Conservation (phyloP, 1,140 invertebrate species). For the Lethrus apterus region DNA sequence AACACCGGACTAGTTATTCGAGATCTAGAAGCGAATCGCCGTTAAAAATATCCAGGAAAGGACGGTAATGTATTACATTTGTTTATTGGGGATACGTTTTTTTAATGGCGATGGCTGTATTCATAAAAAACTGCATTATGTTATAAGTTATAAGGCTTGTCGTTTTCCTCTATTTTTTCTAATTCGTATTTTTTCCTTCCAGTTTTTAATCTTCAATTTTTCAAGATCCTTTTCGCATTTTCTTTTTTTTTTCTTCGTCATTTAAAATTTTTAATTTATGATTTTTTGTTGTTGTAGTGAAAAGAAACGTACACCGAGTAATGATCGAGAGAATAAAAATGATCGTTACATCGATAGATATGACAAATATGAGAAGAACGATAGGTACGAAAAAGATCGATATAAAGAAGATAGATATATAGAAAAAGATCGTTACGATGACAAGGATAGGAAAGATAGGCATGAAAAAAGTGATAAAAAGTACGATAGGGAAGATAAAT, state of each 20-base stretch:
- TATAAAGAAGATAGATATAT: conserved; percentile 28
- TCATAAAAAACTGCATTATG: too few relatives aligned
- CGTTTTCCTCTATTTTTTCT: too few relatives aligned
- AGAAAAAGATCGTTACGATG: conserved; percentile 23
- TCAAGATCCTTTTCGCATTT: not conserved
- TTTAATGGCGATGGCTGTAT: too few relatives aligned
- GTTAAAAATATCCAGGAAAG: conserved; percentile 29
- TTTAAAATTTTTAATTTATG: too few relatives aligned
- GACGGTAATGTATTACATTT: conserved; percentile 7
- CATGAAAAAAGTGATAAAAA: conserved; percentile 26
- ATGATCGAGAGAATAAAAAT: conserved; percentile 34
- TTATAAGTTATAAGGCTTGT: too few relatives aligned
- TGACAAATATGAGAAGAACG: conserved; percentile 29
- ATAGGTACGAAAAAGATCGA: conserved; percentile 28
- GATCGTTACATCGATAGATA: conserved; percentile 38
- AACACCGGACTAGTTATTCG: conserved; percentile 46
- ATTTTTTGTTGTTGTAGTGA: conserved; percentile 24
- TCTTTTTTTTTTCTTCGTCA: not conserved
- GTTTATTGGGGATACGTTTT: not conserved
- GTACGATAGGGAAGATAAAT: conserved; percentile 28
- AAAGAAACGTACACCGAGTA: conserved; percentile 29
- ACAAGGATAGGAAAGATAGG: conserved; percentile 25
- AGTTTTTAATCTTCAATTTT: too few relatives aligned
- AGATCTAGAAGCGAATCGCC: conserved; percentile 44
- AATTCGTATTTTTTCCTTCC: too few relatives aligned